A percentile compares a stretch with the other conserved stretches of the same genome.
These are phyloP conservation scores for Ptychodera flava DNA, from an alignment of 35 echinoderm and acorn worm genomes.

Conservation along the genomic window DNA sequence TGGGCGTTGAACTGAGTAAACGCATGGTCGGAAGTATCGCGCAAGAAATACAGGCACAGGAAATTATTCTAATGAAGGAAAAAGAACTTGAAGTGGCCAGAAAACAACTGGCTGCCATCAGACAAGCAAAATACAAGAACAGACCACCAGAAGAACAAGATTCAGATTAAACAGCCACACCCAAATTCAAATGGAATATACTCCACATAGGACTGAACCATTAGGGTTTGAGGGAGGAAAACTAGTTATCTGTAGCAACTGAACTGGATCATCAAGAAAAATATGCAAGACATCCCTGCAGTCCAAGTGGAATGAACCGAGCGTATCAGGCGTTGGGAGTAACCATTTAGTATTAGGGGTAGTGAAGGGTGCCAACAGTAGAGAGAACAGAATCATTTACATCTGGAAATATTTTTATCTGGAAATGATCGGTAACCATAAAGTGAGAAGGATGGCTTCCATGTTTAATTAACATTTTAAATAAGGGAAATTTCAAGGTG, in stretches of 20 bases:
- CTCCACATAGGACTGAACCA: background rate
- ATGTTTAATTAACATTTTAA: background rate
- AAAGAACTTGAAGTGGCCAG: slow-evolving; percentile 78
- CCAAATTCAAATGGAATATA: background rate
- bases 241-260: background rate
- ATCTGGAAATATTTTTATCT: background rate
- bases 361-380: background rate
- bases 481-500: background rate
- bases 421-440: background rate
- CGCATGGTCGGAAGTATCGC: slow-evolving; percentile 89
- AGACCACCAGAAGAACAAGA: slow-evolving; percentile 56
- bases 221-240: background rate
- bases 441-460: background rate
- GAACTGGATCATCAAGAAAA: background rate
- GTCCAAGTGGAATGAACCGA: background rate
- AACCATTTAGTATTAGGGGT: background rate
- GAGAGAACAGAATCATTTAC: background rate
- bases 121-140: slow-evolving; percentile 86
- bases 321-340: background rate
- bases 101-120: slow-evolving; percentile 64
- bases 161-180: slow-evolving; percentile 10
- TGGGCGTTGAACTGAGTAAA: slow-evolving; percentile 44
- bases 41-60: slow-evolving; percentile 91
- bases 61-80: slow-evolving; percentile 94
- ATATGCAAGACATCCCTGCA: background rate